phyloP scores from a whole-genome alignment of 2,888 invertebrate species.

The Punctoribates punctum region DNA sequence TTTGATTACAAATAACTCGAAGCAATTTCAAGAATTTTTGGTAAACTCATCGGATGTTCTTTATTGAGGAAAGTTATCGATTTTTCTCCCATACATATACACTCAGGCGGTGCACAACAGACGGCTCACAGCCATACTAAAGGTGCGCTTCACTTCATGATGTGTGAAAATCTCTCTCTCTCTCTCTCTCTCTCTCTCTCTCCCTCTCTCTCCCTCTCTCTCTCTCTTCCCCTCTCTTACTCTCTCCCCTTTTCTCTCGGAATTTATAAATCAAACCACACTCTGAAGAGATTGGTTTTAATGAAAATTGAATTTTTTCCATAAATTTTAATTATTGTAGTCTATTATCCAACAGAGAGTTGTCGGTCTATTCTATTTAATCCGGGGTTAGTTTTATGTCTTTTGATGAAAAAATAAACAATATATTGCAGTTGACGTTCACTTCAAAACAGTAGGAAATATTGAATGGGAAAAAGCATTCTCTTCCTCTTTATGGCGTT shows the following conservation, averaged over 20 bases:
- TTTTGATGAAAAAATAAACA: no score
- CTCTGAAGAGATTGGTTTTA: background rate
- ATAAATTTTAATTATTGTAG: no score
- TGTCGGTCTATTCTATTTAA: no score
- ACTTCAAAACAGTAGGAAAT: no score
- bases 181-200: constrained; percentile 5
- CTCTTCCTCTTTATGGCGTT: no score
- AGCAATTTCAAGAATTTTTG: constrained; percentile 9
- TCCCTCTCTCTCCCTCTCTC: background rate
- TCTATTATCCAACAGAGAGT: no score
- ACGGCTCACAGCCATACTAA: background rate
- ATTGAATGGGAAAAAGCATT: no score
- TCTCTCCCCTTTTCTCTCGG: background rate
- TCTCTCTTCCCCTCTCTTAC: background rate
- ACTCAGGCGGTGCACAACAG: background rate
- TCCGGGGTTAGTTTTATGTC: no score
- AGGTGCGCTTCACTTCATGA: background rate
- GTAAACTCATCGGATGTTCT: constrained; percentile 3
- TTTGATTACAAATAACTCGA: background rate
- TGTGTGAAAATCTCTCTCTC: no score
- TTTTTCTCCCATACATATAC: background rate
- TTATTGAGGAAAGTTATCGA: background rate
- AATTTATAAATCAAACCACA: background rate
- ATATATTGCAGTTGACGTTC: no score
- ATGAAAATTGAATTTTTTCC: background rate